Evolutionary conservation across 2,888 invertebrate genomes (phyloP).

Genomic region (Aporophyla lueneburgensis): DNA sequence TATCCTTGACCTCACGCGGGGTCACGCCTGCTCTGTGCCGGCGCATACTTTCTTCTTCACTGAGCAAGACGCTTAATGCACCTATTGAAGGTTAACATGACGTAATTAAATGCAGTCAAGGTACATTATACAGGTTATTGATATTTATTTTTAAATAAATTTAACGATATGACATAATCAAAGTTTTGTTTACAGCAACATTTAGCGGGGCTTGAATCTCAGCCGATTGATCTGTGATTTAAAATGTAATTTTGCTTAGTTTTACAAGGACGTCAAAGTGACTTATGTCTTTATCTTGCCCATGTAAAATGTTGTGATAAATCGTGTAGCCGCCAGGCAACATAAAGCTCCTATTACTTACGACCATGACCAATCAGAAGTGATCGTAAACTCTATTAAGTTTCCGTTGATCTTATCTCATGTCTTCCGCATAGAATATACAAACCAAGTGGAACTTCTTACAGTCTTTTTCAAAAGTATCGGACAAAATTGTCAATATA

Average conservation of each 20-base stretch:
- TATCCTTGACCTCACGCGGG: conserved; percentile 71
- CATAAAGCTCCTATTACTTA: conserved; percentile 6
- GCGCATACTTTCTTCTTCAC: conserved; percentile 72
- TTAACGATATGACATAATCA: conserved; percentile 24
- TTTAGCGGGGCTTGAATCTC: neutral
- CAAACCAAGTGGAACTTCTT: neutral
- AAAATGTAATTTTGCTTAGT: neutral
- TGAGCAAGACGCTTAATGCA: conserved; percentile 54
- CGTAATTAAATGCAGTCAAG: conserved; percentile 40
- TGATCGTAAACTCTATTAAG: conserved; percentile 26
- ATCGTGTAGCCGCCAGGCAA: conserved; percentile 6
- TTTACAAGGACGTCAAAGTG: neutral
- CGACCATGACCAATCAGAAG: conserved; percentile 22
- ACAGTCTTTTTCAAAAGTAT: neutral
- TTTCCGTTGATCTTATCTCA: conserved; percentile 37
- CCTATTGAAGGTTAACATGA: conserved; percentile 47
- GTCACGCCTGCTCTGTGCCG: conserved; percentile 56
- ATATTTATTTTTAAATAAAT: conserved; percentile 15
- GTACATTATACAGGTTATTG: conserved; percentile 30
- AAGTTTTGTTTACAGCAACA: neutral
- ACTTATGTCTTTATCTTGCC: neutral
- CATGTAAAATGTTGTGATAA: conserved; percentile 7
- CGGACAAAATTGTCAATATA: neutral
- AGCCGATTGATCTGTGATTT: neutral
- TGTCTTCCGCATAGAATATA: conserved; percentile 10